Evolutionary conservation across 2,888 invertebrate genomes (phyloP), one percentile per base, ranked within the genome.

Genomic region (Atethmia centrago): DNA sequence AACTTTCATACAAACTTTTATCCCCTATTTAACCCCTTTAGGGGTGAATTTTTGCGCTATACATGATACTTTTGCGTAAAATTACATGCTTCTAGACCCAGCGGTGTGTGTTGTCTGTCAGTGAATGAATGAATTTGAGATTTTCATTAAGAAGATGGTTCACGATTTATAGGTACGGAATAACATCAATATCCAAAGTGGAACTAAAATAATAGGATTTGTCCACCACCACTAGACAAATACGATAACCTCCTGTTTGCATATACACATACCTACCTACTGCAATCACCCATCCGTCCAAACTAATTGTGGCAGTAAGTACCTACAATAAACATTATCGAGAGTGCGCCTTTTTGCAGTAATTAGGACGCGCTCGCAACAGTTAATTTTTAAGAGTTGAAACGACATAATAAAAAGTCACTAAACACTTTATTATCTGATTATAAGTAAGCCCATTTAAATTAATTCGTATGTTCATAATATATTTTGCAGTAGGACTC

Each of bases 341-440:
- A 56, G 40, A 31, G 21, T 2, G 10, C 56, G 8, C 40, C 55
- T 74, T 73, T 73, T 74, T 73, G 47, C 74, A 56, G 28, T 73
- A 40, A 62, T 62, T 47, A 61, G 36, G 25, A 31, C 3, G 36
- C 14, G 7, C 31, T 10, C 40, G 14, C 21, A 49, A 31, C 72
- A 31, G 31, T 71, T 45, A 51, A 25, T 21, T 40, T 72, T 71
- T 61, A 73, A 74, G 55, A 73, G 55, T 56, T 64, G 42, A 19
- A 64, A 42, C 74, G 58, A 49, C 42, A 16, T 49, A 10, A n/a
- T 59, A 63, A 73, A 73, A 28, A 42, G 19, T 21, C 25, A 21
- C 10, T n/a, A 21, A 49, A 49, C 31, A 56, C 42, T 74, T 58
- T 49, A 64, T 45, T 62, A 49, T 56, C 25, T 55, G 25, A 73